Base-by-base conservation (phyloP, 2,797 vertebrate genomes). In the Naso thynnoides region DNA sequence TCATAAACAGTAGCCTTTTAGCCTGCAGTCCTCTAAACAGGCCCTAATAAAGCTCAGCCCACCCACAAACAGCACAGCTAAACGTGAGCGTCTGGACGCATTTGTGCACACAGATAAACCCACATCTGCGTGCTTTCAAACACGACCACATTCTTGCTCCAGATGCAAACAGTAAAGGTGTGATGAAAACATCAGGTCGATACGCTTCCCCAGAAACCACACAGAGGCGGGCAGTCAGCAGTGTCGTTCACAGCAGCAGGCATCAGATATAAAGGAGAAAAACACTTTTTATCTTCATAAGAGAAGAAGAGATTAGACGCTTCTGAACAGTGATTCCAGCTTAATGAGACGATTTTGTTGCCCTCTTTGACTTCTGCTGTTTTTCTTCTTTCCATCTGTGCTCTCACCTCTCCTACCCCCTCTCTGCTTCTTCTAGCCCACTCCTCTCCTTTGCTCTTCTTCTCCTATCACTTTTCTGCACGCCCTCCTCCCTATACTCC, bases 101-200 rank as follows among this genome's bases (percentile, higher is more conserved):
- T 79, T 74, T 56, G 73, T 41, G 52, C 5, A 45, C 52, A 18
- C 38, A 82, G 85, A 88, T 88, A 88, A 87, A 83, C 1, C 29
- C 70, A 84, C 82, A 87, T 90, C 85, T 89, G 86, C 47, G 7
- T 24, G 6, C 64, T 78, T 62, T 78, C 27, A 55, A 76, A 77
- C 29, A 68, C 29, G 8, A 8, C 19, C 2, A 39, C 73, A 69
- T 87, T 87, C 70, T 65, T 78, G 75, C 68, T 50, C 78, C 86
- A 90, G 88, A 86, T 88, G 89, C 79, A 58, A 77, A 85, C 26
- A 6, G 48, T 81, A 60, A 81, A 92, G 85, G 87, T 89, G 86
- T 79, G 80, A 88, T 84, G 75, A 79, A 90, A 90, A 84, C 79
- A 84, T 62, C 41, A 48, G 77, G 80, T 75, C 29, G 4, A 57